Conservation (phyloP, 2,797 vertebrate species). For the Lepus oiostolus region DNA sequence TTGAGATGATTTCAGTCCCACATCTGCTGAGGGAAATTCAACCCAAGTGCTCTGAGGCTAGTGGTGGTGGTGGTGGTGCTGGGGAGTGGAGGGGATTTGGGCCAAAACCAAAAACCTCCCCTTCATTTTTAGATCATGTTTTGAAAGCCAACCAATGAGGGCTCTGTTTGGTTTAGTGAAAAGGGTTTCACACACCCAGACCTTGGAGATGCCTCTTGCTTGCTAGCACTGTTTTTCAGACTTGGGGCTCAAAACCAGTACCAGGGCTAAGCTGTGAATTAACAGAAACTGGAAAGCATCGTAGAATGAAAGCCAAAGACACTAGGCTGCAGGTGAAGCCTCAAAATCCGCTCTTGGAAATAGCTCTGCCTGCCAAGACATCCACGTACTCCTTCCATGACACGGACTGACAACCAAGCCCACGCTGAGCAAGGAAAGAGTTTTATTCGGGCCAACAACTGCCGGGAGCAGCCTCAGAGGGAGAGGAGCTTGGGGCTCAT, state of each 20-base stretch:
- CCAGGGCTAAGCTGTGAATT: conserved; percentile 1
- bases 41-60: not conserved
- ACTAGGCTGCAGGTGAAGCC: not conserved
- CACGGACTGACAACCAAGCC: no score
- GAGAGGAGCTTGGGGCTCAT: no score
- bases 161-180: not conserved
- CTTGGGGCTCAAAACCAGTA: conserved; percentile 31
- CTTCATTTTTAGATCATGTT: not conserved
- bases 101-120: not conserved
- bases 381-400: not conserved
- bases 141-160: conserved; percentile 1
- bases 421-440: no score
- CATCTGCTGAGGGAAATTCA: not conserved
- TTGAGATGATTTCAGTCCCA: not conserved
- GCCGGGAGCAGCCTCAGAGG: no score
- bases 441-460: no score
- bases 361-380: not conserved
- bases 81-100: not conserved
- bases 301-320: not conserved
- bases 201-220: not conserved
- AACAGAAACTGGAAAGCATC: conserved; percentile 12
- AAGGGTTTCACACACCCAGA: not conserved
- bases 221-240: not conserved
- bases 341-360: not conserved
- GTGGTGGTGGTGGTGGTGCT: not conserved